These are phyloP conservation scores for Lutjanus campechanus DNA, from an alignment of 2,797 vertebrate genomes.

Conservation along the genomic window DNA sequence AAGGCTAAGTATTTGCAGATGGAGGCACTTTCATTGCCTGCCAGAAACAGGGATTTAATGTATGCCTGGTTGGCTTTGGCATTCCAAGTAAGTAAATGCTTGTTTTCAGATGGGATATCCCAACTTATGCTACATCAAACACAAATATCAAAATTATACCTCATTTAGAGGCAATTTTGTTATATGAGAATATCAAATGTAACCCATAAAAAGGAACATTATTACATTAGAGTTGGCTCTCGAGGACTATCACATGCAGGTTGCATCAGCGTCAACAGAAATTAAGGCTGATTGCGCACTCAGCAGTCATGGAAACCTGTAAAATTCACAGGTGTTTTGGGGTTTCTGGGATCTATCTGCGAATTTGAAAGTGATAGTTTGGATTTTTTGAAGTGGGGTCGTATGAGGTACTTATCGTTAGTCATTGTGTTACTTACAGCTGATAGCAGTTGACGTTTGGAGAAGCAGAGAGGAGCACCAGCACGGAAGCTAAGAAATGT, in stretches of 20 bases:
- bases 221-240: constrained; percentile 56
- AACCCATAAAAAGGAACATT: constrained; percentile 45
- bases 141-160: constrained; percentile 67
- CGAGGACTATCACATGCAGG: background rate
- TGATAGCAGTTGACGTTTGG: too few species aligned
- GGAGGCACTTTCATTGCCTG: constrained; percentile 75
- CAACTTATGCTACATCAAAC: constrained; percentile 63
- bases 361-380: background rate
- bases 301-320: constrained; percentile 20
- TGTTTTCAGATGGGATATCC: constrained; percentile 73
- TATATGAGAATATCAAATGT: constrained; percentile 62
- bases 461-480: too few species aligned
- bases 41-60: constrained; percentile 79
- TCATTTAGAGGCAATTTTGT: constrained; percentile 63
- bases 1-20: constrained; percentile 82
- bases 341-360: constrained; percentile 1
- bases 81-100: constrained; percentile 64
- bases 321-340: constrained; percentile 15
- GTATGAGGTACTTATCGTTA: too few species aligned
- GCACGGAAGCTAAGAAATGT: too few species aligned
- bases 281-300: constrained; percentile 8
- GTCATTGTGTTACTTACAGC: too few species aligned
- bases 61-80: constrained; percentile 75
- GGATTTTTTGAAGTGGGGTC: too few species aligned
- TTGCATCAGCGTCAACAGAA: constrained; percentile 16